Conservation (phyloP, 2,888 invertebrate genomes). For the Synergus itoensis region DNA sequence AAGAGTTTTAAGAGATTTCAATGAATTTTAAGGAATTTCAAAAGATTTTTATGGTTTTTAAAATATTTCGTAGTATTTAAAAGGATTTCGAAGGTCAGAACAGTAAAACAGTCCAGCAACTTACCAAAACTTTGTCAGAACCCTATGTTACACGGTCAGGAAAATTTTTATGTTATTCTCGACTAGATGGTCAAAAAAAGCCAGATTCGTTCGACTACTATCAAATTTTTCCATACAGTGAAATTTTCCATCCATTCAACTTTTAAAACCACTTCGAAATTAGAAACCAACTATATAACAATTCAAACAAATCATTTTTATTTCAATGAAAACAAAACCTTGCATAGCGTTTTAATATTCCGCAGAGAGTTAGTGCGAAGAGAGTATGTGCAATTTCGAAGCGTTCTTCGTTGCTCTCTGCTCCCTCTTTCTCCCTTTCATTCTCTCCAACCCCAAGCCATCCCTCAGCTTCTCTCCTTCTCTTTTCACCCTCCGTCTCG, state of each 20-base stretch:
- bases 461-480: constrained; percentile 38
- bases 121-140: too few relatives aligned
- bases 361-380: constrained; percentile 48
- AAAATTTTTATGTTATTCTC: too few relatives aligned
- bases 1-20: too few relatives aligned
- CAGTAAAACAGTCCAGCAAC: too few relatives aligned
- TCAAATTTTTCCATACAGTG: too few relatives aligned
- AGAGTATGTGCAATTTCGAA: constrained; percentile 45
- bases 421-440: constrained; percentile 37
- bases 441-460: constrained; percentile 4
- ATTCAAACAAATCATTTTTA: background rate
- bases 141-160: too few relatives aligned
- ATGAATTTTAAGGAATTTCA: too few relatives aligned
- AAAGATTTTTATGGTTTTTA: too few relatives aligned
- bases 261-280: background rate
- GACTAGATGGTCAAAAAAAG: too few relatives aligned
- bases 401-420: background rate
- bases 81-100: too few relatives aligned
- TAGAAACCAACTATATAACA: background rate
- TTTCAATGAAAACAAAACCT: background rate
- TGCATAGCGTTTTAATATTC: constrained; percentile 32
- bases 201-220: too few relatives aligned
- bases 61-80: too few relatives aligned
- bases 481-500: constrained; percentile 51
- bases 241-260: background rate